Evolutionary conservation across 2,797 vertebrate species (phyloP), one percentile per base, ranked within the genome.

Genomic region (Pogonophryne albipinna): DNA sequence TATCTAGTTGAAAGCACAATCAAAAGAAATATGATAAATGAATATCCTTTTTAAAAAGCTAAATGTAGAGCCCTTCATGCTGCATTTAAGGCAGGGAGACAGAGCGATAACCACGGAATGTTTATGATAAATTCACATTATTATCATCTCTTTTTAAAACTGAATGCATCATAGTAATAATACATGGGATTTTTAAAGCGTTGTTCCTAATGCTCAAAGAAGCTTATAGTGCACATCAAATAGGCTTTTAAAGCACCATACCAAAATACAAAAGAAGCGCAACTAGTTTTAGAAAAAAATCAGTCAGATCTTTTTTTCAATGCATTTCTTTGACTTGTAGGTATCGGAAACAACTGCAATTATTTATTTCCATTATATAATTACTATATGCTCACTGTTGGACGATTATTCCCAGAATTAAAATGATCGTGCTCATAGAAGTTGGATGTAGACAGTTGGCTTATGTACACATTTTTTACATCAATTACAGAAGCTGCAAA

Each of bases 391-490:
- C 65, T 49, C 55, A 41, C 46, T 64, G 58, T 17, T 73, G 59
- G 44, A 80, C 68, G 51, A 49, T 68, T 80, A 82, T 75, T 82
- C 67, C 69, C 47, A 75, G 61, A 59, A 81, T 27, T 5, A 27
- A 27, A 85, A 81, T 68, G 76, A 27, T 78, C 67, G 57, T 71
- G 66, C 64, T 74, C 46, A 52, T 23, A 74, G 56, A n/a, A 27
- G 57, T 15, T 76, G 52, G 56, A 60, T 41, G 52, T 61, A 44
- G 14, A 13, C 27, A 38, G 45, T 47, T 65, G 61, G 38, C 31
- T 71, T 57, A 75, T 27, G 27, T 78, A 68, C 51, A 64, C 67
- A 41, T 61, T 38, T 68, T 31, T 44, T 53, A 46, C 46, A 62
- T 41, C 16, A 31, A 56, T 64, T 65, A 17, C 20, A 69, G 56